Conservation (phyloP, 2,888 invertebrate species). For the Oxytorus armatus region DNA sequence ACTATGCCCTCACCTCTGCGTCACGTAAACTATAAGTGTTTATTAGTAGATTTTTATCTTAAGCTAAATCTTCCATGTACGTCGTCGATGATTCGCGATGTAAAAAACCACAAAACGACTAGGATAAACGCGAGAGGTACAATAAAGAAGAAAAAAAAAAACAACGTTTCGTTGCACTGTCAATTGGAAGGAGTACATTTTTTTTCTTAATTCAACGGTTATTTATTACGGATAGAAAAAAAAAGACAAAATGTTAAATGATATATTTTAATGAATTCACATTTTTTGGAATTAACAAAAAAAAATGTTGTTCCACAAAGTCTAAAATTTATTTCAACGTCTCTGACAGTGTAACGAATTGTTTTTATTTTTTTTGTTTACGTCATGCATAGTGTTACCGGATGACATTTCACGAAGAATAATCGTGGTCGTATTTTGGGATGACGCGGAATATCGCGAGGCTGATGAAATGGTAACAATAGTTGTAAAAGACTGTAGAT, state of each 20-base stretch:
- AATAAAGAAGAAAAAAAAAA: not conserved
- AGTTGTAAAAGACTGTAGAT: constrained; percentile 50
- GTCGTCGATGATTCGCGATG: constrained; percentile 12
- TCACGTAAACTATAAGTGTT: constrained; percentile 56
- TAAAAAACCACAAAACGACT: too few relatives aligned
- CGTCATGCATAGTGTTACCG: not conserved
- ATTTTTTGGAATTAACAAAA: too few relatives aligned
- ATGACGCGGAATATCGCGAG: constrained; percentile 46
- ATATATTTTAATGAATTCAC: not conserved
- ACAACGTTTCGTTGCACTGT: not conserved
- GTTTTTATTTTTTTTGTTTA: not conserved
- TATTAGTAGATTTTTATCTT: constrained; percentile 38
- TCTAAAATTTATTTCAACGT: not conserved
- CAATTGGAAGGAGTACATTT: too few relatives aligned
- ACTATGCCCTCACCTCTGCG: constrained; percentile 31
- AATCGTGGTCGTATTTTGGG: constrained; percentile 24
- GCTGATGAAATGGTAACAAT: constrained; percentile 51
- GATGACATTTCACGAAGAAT: not conserved
- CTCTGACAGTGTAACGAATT: not conserved
- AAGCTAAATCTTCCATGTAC: constrained; percentile 57
- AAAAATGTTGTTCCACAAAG: not conserved
- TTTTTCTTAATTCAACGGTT: too few relatives aligned
- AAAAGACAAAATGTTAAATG: not conserved
- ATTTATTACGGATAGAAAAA: not conserved
- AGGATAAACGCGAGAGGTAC: not conserved